Evolutionary conservation across 2,113 vertebrate species (phyloP).

Genomic region (Leucopsar rothschildi): DNA sequence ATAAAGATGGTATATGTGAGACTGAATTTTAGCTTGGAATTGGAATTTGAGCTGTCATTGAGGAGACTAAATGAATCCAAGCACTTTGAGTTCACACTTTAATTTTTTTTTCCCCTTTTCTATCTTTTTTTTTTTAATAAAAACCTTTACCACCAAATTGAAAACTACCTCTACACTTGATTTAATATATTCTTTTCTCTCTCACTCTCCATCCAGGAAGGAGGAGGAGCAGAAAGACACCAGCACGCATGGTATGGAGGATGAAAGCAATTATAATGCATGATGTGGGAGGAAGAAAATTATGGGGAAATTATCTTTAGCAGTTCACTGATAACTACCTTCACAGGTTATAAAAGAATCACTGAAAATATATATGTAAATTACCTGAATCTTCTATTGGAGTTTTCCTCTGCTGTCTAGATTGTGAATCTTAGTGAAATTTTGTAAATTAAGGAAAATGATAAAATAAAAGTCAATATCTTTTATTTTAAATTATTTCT

Average conservation of each 20-base stretch:
- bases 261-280: conserved; percentile 28
- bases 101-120: not conserved
- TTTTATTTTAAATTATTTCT: not conserved
- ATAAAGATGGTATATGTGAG: not conserved
- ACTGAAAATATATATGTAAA: conserved; percentile 35
- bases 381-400: not conserved
- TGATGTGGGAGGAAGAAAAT: conserved; percentile 56
- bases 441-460: not conserved
- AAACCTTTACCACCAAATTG: not conserved
- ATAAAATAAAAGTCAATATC: not conserved
- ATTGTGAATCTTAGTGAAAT: not conserved
- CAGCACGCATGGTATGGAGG: not conserved
- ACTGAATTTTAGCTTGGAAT: not conserved
- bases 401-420: not conserved
- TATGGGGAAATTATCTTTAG: conserved; percentile 45
- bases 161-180: not conserved
- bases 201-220: not conserved
- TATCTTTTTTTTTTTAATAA: not conserved
- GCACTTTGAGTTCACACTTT: not conserved
- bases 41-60: not conserved
- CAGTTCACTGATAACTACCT: conserved; percentile 15
- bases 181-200: conserved; percentile 41
- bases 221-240: conserved; percentile 31
- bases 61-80: not conserved
- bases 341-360: conserved; percentile 31